A percentile compares a stretch with the other conserved stretches of the same genome.
These are phyloP conservation scores for Otocyon megalotis DNA, from an alignment of 2,113 vertebrate species.

Conservation along the genomic window DNA sequence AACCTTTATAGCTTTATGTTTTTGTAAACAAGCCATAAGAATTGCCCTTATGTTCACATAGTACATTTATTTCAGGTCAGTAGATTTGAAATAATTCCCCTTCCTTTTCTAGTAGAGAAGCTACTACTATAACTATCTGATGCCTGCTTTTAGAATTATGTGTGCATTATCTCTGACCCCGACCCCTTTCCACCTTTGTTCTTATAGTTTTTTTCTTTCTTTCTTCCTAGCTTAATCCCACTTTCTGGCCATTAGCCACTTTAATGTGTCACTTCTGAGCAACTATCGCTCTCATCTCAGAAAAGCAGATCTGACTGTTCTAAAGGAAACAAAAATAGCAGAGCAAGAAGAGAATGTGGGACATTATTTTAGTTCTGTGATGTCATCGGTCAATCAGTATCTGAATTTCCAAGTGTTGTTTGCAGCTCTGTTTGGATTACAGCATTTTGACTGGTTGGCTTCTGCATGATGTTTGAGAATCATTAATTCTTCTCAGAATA, in stretches of 20 bases:
- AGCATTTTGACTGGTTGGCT: constrained; percentile 23
- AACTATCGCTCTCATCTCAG: constrained; percentile 20
- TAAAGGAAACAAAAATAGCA: constrained; percentile 70
- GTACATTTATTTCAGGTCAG: neutral
- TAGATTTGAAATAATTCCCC: neutral
- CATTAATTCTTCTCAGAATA: constrained; percentile 49
- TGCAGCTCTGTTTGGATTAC: constrained; percentile 58
- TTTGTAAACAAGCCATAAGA: neutral
- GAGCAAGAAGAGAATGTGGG: constrained; percentile 53
- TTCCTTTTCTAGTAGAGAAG: neutral
- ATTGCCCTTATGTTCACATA: neutral
- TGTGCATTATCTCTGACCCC: neutral
- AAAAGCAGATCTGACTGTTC: constrained; percentile 71
- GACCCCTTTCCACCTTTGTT: neutral
- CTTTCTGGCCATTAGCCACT: constrained; percentile 58
- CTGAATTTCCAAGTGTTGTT: constrained; percentile 20
- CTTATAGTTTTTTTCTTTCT: neutral
- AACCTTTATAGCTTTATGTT: neutral
- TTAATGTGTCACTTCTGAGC: constrained; percentile 13
- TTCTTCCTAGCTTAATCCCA: neutral
- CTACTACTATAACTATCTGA: neutral
- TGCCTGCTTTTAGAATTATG: neutral
- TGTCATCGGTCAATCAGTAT: constrained; percentile 69
- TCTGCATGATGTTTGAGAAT: constrained; percentile 56
- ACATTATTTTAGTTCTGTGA: constrained; percentile 74